Base-by-base conservation (phyloP, 2,888 invertebrate species). In the Erynnis tages region DNA sequence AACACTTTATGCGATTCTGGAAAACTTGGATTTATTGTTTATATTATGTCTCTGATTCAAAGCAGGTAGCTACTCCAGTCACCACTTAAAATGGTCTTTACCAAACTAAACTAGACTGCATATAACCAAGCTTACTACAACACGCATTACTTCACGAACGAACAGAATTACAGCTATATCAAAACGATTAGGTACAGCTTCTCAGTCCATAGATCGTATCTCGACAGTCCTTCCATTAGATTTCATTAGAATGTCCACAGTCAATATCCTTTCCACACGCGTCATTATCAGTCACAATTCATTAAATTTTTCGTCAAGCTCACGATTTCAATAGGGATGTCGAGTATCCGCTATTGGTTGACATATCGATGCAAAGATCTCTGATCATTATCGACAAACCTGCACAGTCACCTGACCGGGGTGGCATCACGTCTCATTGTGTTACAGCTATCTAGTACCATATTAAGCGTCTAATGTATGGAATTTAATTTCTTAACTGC, bases 281-380 rank as follows among this genome's bases (percentile, higher is more conserved):
- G 82, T 84, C 84, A 82, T 79, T 85, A 78, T 77, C 79, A 83
- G 86, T 88, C 87, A 89, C 82, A 89, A 87, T 87, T 87, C 81
- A 85, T 86, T 84, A 88, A 77, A 76, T 80, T 83, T 81, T 85
- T 87, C 85, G 79, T 85, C 85, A 82, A 81, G 76, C 75, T 70
- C 71, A 70, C 76, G 77, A 82, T 77, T 81, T 86, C 78, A 81
- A 87, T 87, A 85, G 88, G 82, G 85, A 76, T 87, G 88, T 81
- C 85, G 79, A 82, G 77, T 78, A 81, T 77, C 76, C 78, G 78
- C 72, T 78, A 81, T 81, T 77, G 75, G 73, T 61, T 75, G 80
- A 84, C 81, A 71, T 86, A 87, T 87, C 87, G 85, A 86, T 76
- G 73, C 68, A 65, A 66, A 69, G 70, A 88, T 88, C 87, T 83